Conservation (phyloP, 2,888 invertebrate species). For the Drosophila pullipes region DNA sequence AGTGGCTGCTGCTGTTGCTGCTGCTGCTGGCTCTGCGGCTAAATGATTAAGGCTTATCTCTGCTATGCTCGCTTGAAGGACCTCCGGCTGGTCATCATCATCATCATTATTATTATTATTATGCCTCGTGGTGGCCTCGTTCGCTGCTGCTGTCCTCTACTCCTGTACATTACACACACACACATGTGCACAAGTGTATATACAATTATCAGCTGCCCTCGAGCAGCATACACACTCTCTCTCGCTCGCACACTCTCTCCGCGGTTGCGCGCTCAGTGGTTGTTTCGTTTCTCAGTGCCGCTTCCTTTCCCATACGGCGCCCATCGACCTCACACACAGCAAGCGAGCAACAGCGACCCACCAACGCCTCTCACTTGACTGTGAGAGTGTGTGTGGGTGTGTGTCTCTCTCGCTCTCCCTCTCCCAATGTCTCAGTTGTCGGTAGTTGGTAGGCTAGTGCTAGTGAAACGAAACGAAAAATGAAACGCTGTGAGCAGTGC, state of each 20-base stretch:
- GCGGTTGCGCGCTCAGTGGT: conserved; percentile 68
- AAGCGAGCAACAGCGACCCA: conserved; percentile 17
- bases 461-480: conserved; percentile 72
- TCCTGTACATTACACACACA: conserved; percentile 8
- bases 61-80: conserved; percentile 62
- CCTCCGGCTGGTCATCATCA: conserved; percentile 54
- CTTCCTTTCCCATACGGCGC: conserved; percentile 67
- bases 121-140: conserved; percentile 50
- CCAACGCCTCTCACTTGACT: conserved; percentile 47
- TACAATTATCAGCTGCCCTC: conserved; percentile 74
- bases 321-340: conserved; percentile 70
- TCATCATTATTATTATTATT: conserved; percentile 15
- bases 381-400: conserved; percentile 58
- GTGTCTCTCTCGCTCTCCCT: conserved; percentile 30
- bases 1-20: conserved; percentile 28
- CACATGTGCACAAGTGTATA: conserved; percentile 35
- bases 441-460: conserved; percentile 17
- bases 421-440: conserved; percentile 3
- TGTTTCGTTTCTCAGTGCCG: conserved; percentile 61
- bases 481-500: conserved; percentile 73
- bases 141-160: conserved; percentile 31
- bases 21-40: conserved; percentile 56
- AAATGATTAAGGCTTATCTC: conserved; percentile 78
- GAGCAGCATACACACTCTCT: conserved; percentile 12
- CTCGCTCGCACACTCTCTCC: conserved; percentile 47